Evolutionary conservation across 2,888 invertebrate genomes (phyloP).

Genomic region (Limnephilus marmoratus): DNA sequence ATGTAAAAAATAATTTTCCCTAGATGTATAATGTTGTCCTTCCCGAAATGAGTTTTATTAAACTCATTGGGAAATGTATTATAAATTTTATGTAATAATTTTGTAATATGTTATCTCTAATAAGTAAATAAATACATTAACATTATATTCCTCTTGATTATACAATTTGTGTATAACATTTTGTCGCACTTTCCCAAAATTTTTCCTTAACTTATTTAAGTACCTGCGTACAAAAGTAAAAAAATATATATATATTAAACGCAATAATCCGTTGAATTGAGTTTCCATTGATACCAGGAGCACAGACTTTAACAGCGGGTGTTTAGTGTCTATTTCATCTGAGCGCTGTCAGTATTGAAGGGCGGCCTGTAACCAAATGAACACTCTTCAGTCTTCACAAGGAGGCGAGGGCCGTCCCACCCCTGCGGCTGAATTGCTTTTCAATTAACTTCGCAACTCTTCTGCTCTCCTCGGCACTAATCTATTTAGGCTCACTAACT

Average conservation of each 20-base stretch:
- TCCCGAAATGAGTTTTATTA: too few relatives aligned
- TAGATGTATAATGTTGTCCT: too few relatives aligned
- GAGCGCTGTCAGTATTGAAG: constrained; percentile 22
- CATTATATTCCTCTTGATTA: too few relatives aligned
- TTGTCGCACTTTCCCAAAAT: too few relatives aligned
- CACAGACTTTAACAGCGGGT: background rate
- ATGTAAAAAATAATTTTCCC: too few relatives aligned
- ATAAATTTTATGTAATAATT: too few relatives aligned
- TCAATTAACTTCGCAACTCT: constrained; percentile 34
- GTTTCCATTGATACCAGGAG: background rate
- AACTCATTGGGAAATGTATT: too few relatives aligned
- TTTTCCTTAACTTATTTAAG: too few relatives aligned
- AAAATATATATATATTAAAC: background rate
- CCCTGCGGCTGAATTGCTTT: constrained; percentile 27
- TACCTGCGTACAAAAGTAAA: too few relatives aligned
- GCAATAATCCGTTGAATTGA: background rate
- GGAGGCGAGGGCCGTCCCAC: background rate
- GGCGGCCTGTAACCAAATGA: background rate
- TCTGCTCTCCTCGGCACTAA: background rate
- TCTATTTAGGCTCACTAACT: constrained; percentile 33
- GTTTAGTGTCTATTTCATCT: background rate
- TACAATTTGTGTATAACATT: too few relatives aligned
- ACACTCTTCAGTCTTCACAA: background rate
- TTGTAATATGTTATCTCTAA: too few relatives aligned
- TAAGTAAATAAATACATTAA: too few relatives aligned